Evolutionary conservation across 2,888 invertebrate genomes (phyloP).

Genomic region (Melipona beecheii): DNA sequence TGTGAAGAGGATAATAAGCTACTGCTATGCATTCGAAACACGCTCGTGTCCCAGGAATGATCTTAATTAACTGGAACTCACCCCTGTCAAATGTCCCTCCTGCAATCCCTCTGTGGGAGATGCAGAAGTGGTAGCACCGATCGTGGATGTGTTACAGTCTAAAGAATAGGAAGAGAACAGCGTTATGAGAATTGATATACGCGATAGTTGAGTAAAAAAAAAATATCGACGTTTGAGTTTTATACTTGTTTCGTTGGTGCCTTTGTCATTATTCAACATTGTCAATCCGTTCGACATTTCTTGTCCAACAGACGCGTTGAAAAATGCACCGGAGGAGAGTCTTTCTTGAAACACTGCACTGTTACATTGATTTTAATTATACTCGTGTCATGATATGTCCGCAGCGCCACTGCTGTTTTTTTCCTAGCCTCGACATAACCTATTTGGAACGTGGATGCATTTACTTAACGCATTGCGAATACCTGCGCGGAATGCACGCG

Average conservation of each 20-base stretch:
- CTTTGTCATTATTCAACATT: conserved; percentile 71
- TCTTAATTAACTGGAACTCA: conserved; percentile 63
- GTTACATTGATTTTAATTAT: conserved; percentile 80
- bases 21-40: conserved; percentile 1
- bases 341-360: conserved; percentile 61
- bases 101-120: conserved; percentile 65
- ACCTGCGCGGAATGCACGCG: neutral
- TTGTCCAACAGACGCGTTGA: conserved; percentile 1
- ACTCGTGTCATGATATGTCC: conserved; percentile 62
- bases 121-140: conserved; percentile 53
- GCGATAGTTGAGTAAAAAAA: conserved; percentile 21
- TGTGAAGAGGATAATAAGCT: conserved; percentile 57
- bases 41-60: conserved; percentile 44
- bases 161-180: conserved; percentile 14
- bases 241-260: conserved; percentile 71
- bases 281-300: conserved; percentile 77
- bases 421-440: conserved; percentile 47
- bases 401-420: conserved; percentile 72
- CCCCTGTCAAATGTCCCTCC: conserved; percentile 66
- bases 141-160: conserved; percentile 69
- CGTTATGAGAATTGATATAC: neutral
- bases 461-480: neutral
- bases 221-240: conserved; percentile 43
- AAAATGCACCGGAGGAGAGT: conserved; percentile 14
- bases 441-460: conserved; percentile 26